Evolutionary conservation across 2,888 invertebrate genomes (phyloP), one percentile per base, ranked within the genome.

Genomic region (Trichogramma evanescens): DNA sequence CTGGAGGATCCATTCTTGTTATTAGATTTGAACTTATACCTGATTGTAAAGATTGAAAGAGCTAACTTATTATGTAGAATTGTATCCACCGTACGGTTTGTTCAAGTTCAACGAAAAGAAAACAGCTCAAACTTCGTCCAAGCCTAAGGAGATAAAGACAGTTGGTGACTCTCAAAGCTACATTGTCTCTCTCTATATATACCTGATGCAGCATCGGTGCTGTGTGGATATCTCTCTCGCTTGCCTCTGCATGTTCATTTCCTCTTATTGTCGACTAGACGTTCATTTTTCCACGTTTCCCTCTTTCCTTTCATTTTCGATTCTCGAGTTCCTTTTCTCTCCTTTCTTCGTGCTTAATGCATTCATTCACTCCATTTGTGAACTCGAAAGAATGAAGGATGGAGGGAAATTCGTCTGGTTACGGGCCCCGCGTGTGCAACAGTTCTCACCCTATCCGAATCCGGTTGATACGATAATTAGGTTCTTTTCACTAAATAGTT

Each of bases 381-480:
- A 26, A 26, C 26, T 26, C 26, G 26, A 26, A 26, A 26, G 26
- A 26, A 2, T 26, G 26, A 26, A 26, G 26, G 26, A 26, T 26
- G 26, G 26, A 26, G 39, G 10, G 53, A 60, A 60, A 60, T 46
- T 48, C 58, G 40, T 49, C 52, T 10, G 43, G 49, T 52, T 51
- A 55, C 61, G 43, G 45, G 42, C 4, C 48, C 53, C 49, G 56
- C 53, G 51, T 57, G 56, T 10, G n/a, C 40, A 9, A 26, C 26
- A 26, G 26, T 26, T 26, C 44, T 39, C 40, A 51, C 46, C 57
- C 54, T 52, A 41, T 52, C 58, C 50, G 53, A 53, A 62, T 62
- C 62, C 45, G 56, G 38, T 56, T 58, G 58, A 62, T 62, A 62
- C 62, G 62, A 62, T 62, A 62, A 62, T 62, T 62, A 62, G 56